Evolutionary conservation across 2,797 vertebrate species (phyloP), one percentile per base, ranked within the genome.

Genomic region (Pterois miles): DNA sequence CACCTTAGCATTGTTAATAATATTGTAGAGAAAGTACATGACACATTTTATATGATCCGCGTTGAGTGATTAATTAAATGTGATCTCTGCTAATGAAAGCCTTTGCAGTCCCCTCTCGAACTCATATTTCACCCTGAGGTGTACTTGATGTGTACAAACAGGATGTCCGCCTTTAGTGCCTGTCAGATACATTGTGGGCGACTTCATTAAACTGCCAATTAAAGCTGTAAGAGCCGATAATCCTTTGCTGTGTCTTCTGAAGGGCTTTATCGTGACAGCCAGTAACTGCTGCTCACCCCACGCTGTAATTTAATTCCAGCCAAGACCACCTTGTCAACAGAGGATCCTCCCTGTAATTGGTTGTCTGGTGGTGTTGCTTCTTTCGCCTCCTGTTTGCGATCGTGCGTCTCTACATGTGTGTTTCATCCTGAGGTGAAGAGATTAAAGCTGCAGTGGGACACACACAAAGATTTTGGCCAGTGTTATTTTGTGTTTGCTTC

Each of bases 191-290:
- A 60, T 62, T 50, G 38, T 71, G 54, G 71, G 69, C 22, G 33
- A 78, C 86, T 83, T 88, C 56, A 90, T 90, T 88, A 88, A 84
- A 71, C 79, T 57, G 73, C 72, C 88, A 93, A 82, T 91, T 90
- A 93, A 89, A 86, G 66, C 75, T 31, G 74, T 74, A 52, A 76
- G 72, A 77, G 80, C 77, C 38, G 71, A 74, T 88, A 84, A 91
- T 88, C 84, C 67, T 73, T 76, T 20, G 13, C 52, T 12, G 38
- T 60, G 81, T 88, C 71, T 71, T 84, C 68, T 80, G 74, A 59
- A 59, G 71, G 56, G 53, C 36, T 78, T 80, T 66, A 78, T 80
- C 67, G 4, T 20, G 71, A 76, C 86, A 68, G 85, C 75, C 71
- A 36, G 74, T 22, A 36, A 27, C 38, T 16, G 13, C 34, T 11